phyloP scores from a whole-genome alignment of 2,797 vertebrate genomes.

The Sciurus carolinensis region DNA sequence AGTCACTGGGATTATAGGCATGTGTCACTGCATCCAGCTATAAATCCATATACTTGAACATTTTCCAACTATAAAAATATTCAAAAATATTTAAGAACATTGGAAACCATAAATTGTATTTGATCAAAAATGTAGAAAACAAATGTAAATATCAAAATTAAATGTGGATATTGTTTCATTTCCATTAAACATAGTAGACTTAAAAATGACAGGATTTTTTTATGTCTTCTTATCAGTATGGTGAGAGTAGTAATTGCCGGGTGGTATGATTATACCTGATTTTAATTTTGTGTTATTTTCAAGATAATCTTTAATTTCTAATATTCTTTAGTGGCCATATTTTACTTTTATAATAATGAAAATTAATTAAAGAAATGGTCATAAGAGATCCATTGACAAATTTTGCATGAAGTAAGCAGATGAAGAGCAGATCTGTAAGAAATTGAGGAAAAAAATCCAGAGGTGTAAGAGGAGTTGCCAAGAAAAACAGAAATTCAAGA shows the following conservation, averaged over 20 bases:
- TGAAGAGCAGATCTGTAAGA: neutral
- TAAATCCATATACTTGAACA: neutral
- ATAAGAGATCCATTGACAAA: neutral
- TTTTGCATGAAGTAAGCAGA: neutral
- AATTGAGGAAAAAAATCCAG: neutral
- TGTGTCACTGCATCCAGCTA: too few relatives aligned
- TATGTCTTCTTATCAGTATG: neutral
- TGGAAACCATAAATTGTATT: slow-evolving; percentile 8
- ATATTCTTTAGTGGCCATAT: neutral
- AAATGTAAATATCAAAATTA: neutral
- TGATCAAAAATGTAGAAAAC: neutral
- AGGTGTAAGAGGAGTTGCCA: neutral
- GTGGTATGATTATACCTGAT: neutral
- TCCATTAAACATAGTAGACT: neutral
- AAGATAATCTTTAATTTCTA: slow-evolving; percentile 14
- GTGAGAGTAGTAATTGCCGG: slow-evolving; percentile 11
- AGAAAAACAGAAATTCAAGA: neutral
- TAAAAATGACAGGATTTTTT: neutral
- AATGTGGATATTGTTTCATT: slow-evolving; percentile 19
- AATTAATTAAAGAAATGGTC: slow-evolving; percentile 14
- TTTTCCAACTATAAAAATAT: neutral
- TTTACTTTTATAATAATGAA: slow-evolving; percentile 44
- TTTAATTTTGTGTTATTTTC: slow-evolving; percentile 54
- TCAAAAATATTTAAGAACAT: slow-evolving; percentile 31
- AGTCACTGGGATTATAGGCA: too few relatives aligned